phyloP scores from a whole-genome alignment of 2,797 vertebrate genomes.

The Tenualosa thibaudeaui region DNA sequence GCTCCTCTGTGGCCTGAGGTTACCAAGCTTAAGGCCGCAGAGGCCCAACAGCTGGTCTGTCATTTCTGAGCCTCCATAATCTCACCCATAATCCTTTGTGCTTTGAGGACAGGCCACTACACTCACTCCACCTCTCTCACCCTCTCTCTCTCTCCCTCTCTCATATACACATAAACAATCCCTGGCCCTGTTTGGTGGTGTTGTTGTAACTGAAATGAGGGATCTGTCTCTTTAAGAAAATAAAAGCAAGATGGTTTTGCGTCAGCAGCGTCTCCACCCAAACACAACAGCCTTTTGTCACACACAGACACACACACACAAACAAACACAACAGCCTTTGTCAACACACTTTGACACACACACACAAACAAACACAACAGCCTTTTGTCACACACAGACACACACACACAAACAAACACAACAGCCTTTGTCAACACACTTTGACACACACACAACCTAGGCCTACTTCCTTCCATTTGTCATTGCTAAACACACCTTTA shows the following conservation, averaged over 20 bases:
- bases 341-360: not conserved
- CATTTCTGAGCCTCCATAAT: slow-evolving; percentile 45
- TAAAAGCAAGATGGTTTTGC: not conserved
- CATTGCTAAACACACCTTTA: slow-evolving; percentile 18
- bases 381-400: not conserved
- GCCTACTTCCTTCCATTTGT: slow-evolving; percentile 13
- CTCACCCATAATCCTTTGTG: slow-evolving; percentile 48
- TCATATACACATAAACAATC: slow-evolving; percentile 27
- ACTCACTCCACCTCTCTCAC: not conserved
- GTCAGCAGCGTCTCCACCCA: slow-evolving; percentile 7
- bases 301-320: slow-evolving; percentile 4
- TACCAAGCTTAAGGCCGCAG: slow-evolving; percentile 13
- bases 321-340: not conserved
- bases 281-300: not conserved
- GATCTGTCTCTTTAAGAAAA: slow-evolving; percentile 9
- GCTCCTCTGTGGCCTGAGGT: not conserved
- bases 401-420: not conserved
- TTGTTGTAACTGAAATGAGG: not conserved
- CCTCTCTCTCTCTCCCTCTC: slow-evolving; percentile 22
- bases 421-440: not conserved
- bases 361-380: slow-evolving; percentile 11
- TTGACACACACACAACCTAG: not conserved
- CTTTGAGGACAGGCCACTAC: slow-evolving; percentile 23
- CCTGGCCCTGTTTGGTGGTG: not conserved
- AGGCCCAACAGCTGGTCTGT: slow-evolving; percentile 43